Base-by-base conservation (phyloP, 2,888 invertebrate species). In the Dynastes tityus region DNA sequence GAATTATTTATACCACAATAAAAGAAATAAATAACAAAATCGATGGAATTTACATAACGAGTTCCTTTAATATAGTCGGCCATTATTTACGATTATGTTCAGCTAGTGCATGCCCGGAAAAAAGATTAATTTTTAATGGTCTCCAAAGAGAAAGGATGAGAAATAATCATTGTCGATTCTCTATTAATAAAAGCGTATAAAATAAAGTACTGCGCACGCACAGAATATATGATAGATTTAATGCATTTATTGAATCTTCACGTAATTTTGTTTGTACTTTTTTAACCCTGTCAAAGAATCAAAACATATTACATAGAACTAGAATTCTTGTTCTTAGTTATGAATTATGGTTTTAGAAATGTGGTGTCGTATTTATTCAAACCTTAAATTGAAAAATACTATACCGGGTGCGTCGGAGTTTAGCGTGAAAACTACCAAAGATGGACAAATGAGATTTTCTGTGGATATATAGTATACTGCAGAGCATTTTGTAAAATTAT, bases 31-130 rank as follows among this genome's bases (percentile, higher is more conserved):
- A 68, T 68, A 76, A 68, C 49, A 68, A 68, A 76, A 65, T 76
- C 76, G 76, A 76, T 68, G 65, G 76, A 76, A 76, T 76, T 76
- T 76, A 76, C 76, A 76, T 76, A 76, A 68, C 76, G 68, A 76
- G 67, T 68, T 76, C 68, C 67, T 45, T 55, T 67, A 74, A 76
- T 65, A 76, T 65, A 61, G 65, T 68, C 76, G 68, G 68, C 65
- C 55, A 68, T 76, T 67, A 76, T 74, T 74, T 74, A 74, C 73
- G 73, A 74, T 61, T 74, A 61, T 27, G 45, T 58, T 76, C 45
- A 67, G 65, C 29, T 76, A 76, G 67, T 45, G 67, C 65, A 67
- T 76, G 65, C 67, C 22, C 58, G 65, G 55, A 65, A 58, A 76
- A 76, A 68, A 68, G 76, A 65, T 74, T 74, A 74, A 74, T 61